A percentile compares a stretch with the other conserved stretches of the same genome.
Evolutionary conservation across 2,113 vertebrate species (phyloP).

Genomic region (Notechis scutatus): DNA sequence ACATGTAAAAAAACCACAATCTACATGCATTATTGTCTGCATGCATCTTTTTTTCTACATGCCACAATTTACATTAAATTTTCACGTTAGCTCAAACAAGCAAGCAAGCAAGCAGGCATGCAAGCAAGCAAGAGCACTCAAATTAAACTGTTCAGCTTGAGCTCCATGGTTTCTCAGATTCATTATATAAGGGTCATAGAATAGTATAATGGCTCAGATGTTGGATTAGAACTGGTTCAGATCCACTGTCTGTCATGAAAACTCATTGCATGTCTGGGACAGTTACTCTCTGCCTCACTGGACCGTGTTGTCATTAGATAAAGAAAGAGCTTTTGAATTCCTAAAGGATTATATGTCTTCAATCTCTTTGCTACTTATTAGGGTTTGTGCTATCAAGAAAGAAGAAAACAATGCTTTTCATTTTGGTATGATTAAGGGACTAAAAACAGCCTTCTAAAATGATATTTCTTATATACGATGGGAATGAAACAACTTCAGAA

Average conservation of each 20-base stretch:
- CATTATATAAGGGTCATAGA: neutral
- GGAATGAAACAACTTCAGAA: neutral
- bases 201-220: neutral
- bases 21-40: neutral
- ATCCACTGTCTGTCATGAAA: neutral
- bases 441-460: neutral
- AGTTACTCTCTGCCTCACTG: neutral
- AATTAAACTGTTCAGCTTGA: neutral
- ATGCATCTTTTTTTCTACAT: neutral
- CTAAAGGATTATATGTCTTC: neutral
- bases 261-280: neutral
- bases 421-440: neutral
- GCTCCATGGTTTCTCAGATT: constrained; percentile 10
- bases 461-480: neutral
- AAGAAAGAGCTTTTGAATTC: neutral
- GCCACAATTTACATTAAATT: neutral
- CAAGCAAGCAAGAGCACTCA: neutral
- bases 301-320: neutral
- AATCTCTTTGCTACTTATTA: neutral
- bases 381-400: neutral
- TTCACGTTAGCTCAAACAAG: constrained; percentile 7
- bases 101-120: neutral
- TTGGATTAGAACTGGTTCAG: neutral
- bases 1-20: neutral
- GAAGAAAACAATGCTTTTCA: neutral